Conservation (phyloP, 2,888 invertebrate genomes). For the Willowsia nigromaculata region DNA sequence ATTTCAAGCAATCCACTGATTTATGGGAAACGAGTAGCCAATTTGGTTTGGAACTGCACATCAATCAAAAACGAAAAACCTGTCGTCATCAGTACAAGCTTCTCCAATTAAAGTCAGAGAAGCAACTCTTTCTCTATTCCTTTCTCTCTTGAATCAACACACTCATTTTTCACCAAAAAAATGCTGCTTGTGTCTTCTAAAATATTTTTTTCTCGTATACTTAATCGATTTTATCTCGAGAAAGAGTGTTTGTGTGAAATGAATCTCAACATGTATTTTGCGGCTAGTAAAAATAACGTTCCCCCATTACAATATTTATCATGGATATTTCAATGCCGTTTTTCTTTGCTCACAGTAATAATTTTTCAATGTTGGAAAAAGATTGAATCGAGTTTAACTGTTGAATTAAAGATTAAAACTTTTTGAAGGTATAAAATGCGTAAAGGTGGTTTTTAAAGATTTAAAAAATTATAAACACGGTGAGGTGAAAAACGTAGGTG, state of each 20-base stretch:
- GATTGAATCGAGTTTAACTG: no score
- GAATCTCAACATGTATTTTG: not conserved
- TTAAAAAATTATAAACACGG: no score
- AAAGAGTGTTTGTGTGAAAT: not conserved
- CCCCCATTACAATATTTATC: no score
- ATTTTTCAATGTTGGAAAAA: no score
- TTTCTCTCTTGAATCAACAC: not conserved
- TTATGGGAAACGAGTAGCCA: constrained; percentile 65
- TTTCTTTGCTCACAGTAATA: no score
- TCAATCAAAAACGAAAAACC: constrained; percentile 62
- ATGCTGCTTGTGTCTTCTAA: not conserved
- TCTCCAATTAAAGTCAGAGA: constrained; percentile 51
- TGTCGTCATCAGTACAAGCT: constrained; percentile 66
- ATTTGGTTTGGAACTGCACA: constrained; percentile 67
- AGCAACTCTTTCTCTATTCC: not conserved
- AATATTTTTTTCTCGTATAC: not conserved
- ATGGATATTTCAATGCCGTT: no score
- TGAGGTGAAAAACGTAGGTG: no score
- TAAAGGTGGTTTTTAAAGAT: no score
- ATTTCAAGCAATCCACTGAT: constrained; percentile 63
- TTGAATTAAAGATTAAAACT: no score
- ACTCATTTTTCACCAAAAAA: not conserved
- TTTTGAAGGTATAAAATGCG: no score
- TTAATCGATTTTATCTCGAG: not conserved
- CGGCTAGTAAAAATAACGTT: no score